Evolutionary conservation across 92 coral and sea anemone species (phyloP), one percentile per base, ranked within the genome.

Genomic region (Palythoa grandis): DNA sequence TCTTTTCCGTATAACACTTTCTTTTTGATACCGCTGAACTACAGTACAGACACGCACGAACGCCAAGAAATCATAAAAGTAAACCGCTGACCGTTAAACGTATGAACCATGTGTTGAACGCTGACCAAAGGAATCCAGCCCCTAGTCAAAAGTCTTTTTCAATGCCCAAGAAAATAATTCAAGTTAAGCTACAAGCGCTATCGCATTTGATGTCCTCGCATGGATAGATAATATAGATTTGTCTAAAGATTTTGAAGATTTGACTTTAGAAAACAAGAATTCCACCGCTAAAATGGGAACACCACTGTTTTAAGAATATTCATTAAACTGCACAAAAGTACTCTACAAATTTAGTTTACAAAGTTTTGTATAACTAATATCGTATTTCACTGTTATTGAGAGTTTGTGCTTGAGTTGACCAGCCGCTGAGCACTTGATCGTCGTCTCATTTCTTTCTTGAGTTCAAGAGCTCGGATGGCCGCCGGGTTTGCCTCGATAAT

Each of bases 361-460:
- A 63, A 5, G 10, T 19, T 19, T 23, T 43, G 50, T n/a, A 63
- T n/a, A 63, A 22, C 1, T 10, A 19, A 20, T 19, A 63, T 35
- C 74, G 14, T 22, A 76, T 48, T 52, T 52, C 37, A 9, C 39
- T 47, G 85, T 80, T 67, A 80, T 57, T 80, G 74, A 63, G 72
- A 65, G 58, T 29, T 65, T 65, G 74, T 9, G 85, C 43, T 80
- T 3, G 93, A 83, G 79, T 90, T 94, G 85, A 92, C 90, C 43
- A 94, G 93, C 92, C 98, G 95, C 92, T 93, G 96, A 40, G 95
- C 91, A 43, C 95, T 92, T 23, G 94, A 91, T 50, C 95, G 94
- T 53, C 98, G 94, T 57, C 95, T 86, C 86, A 85, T 91, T 29
- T 88, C 95, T 56, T 69, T 83, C 70, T 74, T 83, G 11, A 90